Percentiles rank a stretch among this genome's conserved stretches.
phyloP scores from a whole-genome alignment of 2,888 invertebrate species.

The Drosophila prostipennis region DNA sequence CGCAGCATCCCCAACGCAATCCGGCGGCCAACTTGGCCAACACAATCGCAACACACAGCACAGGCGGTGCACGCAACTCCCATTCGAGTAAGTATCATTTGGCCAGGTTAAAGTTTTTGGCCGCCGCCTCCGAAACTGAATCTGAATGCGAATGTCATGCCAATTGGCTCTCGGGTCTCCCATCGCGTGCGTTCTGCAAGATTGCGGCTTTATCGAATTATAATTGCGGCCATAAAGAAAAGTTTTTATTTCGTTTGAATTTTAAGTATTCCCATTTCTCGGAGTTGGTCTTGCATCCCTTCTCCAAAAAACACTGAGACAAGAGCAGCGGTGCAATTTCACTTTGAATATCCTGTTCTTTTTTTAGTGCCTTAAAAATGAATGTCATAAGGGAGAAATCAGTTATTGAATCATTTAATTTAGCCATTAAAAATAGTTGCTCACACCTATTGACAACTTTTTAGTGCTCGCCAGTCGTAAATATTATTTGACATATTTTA shows the following conservation, averaged over 20 bases:
- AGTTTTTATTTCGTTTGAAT: slow-evolving; percentile 37
- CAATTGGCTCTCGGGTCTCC: slow-evolving; percentile 23
- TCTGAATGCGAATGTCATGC: slow-evolving; percentile 29
- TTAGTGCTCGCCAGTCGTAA: too few relatives aligned
- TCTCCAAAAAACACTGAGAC: background rate
- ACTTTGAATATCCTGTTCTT: background rate
- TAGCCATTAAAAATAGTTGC: too few relatives aligned
- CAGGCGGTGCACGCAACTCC: slow-evolving; percentile 36
- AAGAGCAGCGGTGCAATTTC: background rate
- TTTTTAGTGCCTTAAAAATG: background rate
- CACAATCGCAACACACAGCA: slow-evolving; percentile 17
- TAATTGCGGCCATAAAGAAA: slow-evolving; percentile 39
- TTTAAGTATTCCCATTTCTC: slow-evolving; percentile 31
- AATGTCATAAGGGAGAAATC: too few relatives aligned
- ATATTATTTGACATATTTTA: too few relatives aligned
- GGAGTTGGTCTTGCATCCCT: background rate
- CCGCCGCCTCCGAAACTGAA: slow-evolving; percentile 4
- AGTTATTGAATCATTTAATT: too few relatives aligned
- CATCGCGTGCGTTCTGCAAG: slow-evolving; percentile 24
- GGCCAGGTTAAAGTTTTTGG: slow-evolving; percentile 42
- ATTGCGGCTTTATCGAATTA: slow-evolving; percentile 44
- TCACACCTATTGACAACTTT: too few relatives aligned
- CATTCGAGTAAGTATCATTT: slow-evolving; percentile 39
- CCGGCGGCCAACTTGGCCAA: slow-evolving; percentile 10
- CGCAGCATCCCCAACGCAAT: slow-evolving; percentile 13